These are phyloP conservation scores for Dolichopus griseipennis DNA, from an alignment of 2,888 invertebrate genomes.

Conservation along the genomic window DNA sequence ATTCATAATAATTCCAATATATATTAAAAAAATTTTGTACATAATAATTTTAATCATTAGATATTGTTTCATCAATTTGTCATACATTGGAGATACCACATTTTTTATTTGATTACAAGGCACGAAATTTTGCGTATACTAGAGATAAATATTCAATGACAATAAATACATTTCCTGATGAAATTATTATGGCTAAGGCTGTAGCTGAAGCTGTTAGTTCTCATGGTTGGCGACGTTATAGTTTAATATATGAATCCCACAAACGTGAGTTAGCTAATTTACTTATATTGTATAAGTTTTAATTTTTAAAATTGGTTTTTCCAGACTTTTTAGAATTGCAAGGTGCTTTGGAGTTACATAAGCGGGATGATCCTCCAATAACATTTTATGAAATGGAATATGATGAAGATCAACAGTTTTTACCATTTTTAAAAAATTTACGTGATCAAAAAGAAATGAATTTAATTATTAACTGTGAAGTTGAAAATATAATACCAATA, in stretches of 20 bases:
- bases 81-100: conserved; percentile 56
- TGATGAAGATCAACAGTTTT: conserved; percentile 43
- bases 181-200: conserved; percentile 55
- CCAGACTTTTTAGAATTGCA: conserved; percentile 65
- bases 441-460: conserved; percentile 60
- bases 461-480: conserved; percentile 67
- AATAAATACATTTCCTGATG: conserved; percentile 63
- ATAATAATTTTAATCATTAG: conserved; percentile 24
- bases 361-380: conserved; percentile 58
- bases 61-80: conserved; percentile 48
- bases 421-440: conserved; percentile 67
- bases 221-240: conserved; percentile 71
- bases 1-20: too few species aligned
- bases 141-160: conserved; percentile 47
- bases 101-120: conserved; percentile 52
- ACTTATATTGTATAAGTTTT: too few species aligned
- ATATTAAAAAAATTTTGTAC: neutral
- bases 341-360: conserved; percentile 67
- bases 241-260: conserved; percentile 74
- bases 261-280: conserved; percentile 48
- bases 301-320: neutral
- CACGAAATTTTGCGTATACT: conserved; percentile 42
- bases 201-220: conserved; percentile 63
- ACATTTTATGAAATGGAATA: conserved; percentile 58
- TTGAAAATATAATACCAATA: conserved; percentile 56